These are phyloP conservation scores for Goniozus legneri DNA, from an alignment of 1,140 invertebrate genomes.

Conservation along the genomic window DNA sequence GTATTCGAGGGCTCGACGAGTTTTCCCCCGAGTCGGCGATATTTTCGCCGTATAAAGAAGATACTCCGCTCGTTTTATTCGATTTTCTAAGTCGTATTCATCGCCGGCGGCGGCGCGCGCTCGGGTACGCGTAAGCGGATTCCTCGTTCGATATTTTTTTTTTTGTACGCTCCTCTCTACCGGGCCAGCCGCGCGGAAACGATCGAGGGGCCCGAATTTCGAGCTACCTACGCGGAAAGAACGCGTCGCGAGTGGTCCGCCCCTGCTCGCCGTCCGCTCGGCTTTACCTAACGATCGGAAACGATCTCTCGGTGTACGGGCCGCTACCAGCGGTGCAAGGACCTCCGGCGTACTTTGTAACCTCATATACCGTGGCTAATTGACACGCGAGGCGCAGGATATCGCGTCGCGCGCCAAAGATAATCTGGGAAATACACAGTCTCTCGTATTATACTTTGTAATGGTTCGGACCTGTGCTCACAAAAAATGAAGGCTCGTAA, in stretches of 20 bases:
- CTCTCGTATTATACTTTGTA: constrained; percentile 46
- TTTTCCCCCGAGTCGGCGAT: too few species aligned
- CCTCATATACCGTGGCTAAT: constrained; percentile 41
- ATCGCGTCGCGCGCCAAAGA: constrained; percentile 31
- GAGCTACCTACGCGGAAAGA: constrained; percentile 7
- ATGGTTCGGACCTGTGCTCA: too few species aligned
- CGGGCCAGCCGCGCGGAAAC: neutral
- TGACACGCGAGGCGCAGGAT: constrained; percentile 43
- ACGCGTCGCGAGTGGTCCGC: neutral
- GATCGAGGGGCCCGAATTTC: neutral
- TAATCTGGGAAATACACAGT: constrained; percentile 40
- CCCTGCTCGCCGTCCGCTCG: constrained; percentile 12
- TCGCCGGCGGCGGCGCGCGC: too few species aligned
- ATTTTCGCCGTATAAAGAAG: too few species aligned
- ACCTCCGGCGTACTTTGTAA: constrained; percentile 34
- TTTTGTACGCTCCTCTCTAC: too few species aligned
- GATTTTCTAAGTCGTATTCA: too few species aligned
- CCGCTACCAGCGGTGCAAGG: constrained; percentile 22
- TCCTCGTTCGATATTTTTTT: too few species aligned
- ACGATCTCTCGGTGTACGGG: constrained; percentile 16
- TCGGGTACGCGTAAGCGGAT: too few species aligned
- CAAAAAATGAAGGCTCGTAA: too few species aligned
- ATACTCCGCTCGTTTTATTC: too few species aligned
- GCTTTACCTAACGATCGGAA: constrained; percentile 23
- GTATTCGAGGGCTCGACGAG: too few species aligned